Base-by-base conservation (phyloP, 2,888 invertebrate genomes). In the Slavum lentiscoides region DNA sequence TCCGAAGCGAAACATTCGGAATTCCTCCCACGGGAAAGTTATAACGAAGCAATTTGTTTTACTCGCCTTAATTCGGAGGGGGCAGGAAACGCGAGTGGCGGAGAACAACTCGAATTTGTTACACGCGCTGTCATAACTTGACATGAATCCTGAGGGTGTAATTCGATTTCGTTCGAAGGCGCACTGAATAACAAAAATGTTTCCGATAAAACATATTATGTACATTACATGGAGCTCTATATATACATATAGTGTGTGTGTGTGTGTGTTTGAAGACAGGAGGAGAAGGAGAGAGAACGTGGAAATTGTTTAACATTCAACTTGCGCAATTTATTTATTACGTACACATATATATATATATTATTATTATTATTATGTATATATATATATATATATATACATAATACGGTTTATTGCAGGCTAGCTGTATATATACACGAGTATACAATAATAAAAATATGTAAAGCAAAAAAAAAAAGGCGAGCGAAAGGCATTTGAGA, bases 21-120 rank as follows among this genome's bases (percentile, higher is more conserved):
- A 74, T 74, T 55, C 64, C 55, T 74, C 66, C 76, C 76, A 11
- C 76, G 68, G 76, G 77, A 72, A 80, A 80, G 64, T 80, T 72
- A 70, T 72, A 80, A 80, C 77, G 70, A 80, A 80, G 70, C 77
- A 64, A 80, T 80, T 80, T 64, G 77, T 80, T 80, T 49, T 55
- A 19, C 30, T 62, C 39, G 69, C 76, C 76, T 69, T 76, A 76
- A 69, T 76, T 77, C 69, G 61, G 69, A 23, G 30, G 30, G 2
- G 30, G 4, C 2, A 53, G 61, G 39, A 80, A 72, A 80, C 62
- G 64, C 70, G 53, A 70, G 64, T 37, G 59, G 21, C n/a, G 70
- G 69, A 30, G 30, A 30, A 80, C 77, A 64, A 64, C 70, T 72
- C 77, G 77, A 80, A 72, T 80, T 70, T 80, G 70, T 80, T 61